phyloP scores from a whole-genome alignment of 30 jellyfish, hydroid and myxozoan species.

The Phacellophora camtschatica region DNA sequence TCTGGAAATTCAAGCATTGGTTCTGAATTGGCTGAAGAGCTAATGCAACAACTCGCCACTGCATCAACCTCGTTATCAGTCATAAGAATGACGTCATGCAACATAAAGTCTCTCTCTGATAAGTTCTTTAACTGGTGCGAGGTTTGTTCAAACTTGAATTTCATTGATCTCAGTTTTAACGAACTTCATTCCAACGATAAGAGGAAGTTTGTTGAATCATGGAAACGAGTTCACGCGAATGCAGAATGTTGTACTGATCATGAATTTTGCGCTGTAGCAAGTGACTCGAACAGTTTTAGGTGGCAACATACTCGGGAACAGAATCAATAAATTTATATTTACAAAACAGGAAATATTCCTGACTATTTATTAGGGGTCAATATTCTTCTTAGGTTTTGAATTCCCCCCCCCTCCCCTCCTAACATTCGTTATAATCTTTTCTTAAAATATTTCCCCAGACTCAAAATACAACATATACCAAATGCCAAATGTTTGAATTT shows the following conservation, averaged over 20 bases:
- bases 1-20: conserved; percentile 24
- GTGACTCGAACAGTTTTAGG: background rate
- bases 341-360: too few species aligned
- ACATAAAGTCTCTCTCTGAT: conserved; percentile 11
- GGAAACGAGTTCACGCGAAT: background rate
- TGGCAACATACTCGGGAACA: too few species aligned
- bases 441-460: too few species aligned
- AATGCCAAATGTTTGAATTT: too few species aligned
- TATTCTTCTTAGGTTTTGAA: too few species aligned
- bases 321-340: too few species aligned
- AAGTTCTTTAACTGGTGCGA: background rate
- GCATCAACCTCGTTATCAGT: background rate
- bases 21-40: background rate
- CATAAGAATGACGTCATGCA: conserved; percentile 49
- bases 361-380: too few species aligned
- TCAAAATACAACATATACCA: too few species aligned
- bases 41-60: conserved; percentile 9
- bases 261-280: background rate
- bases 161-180: conserved; percentile 58
- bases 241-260: background rate
- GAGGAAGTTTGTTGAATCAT: conserved; percentile 12
- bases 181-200: background rate
- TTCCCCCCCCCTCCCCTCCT: too few species aligned
- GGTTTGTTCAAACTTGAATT: background rate
- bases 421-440: too few species aligned